These are phyloP conservation scores for Drosophila bocqueti DNA, from an alignment of 1,140 invertebrate species.

Conservation along the genomic window DNA sequence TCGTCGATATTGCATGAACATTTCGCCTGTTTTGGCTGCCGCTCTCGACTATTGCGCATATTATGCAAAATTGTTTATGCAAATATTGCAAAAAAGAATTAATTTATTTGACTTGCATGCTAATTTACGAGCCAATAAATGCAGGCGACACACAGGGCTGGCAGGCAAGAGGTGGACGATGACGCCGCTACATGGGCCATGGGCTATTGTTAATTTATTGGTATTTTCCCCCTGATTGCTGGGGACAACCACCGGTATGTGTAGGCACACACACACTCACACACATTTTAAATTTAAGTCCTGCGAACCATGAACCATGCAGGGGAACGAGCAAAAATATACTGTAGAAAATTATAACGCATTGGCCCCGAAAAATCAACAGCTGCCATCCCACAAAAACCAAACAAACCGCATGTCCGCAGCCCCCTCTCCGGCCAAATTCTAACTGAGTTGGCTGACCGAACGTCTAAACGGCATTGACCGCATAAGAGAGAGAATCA, in stretches of 20 bases:
- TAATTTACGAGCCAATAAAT: slow-evolving; percentile 82
- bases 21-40: slow-evolving; percentile 51
- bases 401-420: slow-evolving; percentile 74
- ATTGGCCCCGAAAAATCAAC: slow-evolving; percentile 79
- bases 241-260: slow-evolving; percentile 47
- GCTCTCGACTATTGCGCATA: slow-evolving; percentile 68
- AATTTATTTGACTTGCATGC: slow-evolving; percentile 83
- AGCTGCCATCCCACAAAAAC: slow-evolving; percentile 77
- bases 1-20: slow-evolving; percentile 25
- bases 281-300: slow-evolving; percentile 75
- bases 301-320: slow-evolving; percentile 27
- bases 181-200: slow-evolving; percentile 15
- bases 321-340: slow-evolving; percentile 27
- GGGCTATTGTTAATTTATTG: slow-evolving; percentile 79
- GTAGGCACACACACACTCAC: slow-evolving; percentile 63
- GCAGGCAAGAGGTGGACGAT: not conserved
- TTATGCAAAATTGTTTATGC: slow-evolving; percentile 84
- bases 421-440: slow-evolving; percentile 5
- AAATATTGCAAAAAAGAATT: slow-evolving; percentile 83
- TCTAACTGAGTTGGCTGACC: slow-evolving; percentile 66
- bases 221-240: slow-evolving; percentile 41
- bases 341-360: slow-evolving; percentile 77
- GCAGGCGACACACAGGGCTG: slow-evolving; percentile 29
- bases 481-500: slow-evolving; percentile 61
- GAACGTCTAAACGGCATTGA: slow-evolving; percentile 76